phyloP scores from a whole-genome alignment of 2,113 vertebrate species.

The Narcine bancroftii region DNA sequence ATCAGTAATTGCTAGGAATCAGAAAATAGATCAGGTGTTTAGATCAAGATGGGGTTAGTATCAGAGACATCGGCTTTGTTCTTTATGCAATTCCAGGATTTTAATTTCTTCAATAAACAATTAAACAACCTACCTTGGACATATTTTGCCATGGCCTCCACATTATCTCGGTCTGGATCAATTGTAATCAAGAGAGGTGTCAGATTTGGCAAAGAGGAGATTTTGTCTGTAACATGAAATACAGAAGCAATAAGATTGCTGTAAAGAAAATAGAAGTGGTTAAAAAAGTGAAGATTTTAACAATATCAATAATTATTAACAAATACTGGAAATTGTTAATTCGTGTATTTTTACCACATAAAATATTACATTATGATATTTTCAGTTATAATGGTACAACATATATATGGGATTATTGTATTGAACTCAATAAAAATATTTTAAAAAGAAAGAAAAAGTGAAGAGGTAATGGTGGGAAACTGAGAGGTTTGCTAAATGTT shows the following conservation, averaged over 20 bases:
- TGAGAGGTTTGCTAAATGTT: too few species aligned
- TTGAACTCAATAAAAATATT: too few species aligned
- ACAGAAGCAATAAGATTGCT: not conserved
- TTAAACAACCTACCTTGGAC: conserved; percentile 69
- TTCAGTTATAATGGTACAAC: too few species aligned
- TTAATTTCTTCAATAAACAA: not conserved
- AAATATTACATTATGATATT: too few species aligned
- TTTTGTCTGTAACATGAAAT: conserved; percentile 60
- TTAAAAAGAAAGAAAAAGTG: too few species aligned
- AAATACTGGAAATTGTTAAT: too few species aligned
- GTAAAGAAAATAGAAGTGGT: too few species aligned
- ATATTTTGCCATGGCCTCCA: conserved; percentile 75
- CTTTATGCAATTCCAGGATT: not conserved
- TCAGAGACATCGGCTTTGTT: not conserved
- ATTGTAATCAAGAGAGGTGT: conserved; percentile 89
- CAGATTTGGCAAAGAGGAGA: conserved; percentile 72
- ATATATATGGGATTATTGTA: too few species aligned
- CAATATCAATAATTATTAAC: too few species aligned
- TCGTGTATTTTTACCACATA: too few species aligned
- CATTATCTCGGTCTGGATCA: conserved; percentile 79
- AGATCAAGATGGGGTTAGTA: not conserved
- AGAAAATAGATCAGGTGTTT: not conserved
- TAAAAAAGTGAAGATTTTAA: too few species aligned
- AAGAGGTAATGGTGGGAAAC: too few species aligned
- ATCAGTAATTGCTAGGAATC: not conserved